A percentile compares a stretch with the other conserved stretches of the same genome.
Evolutionary conservation across 2,797 vertebrate genomes (phyloP).

Genomic region (Tapirus indicus): DNA sequence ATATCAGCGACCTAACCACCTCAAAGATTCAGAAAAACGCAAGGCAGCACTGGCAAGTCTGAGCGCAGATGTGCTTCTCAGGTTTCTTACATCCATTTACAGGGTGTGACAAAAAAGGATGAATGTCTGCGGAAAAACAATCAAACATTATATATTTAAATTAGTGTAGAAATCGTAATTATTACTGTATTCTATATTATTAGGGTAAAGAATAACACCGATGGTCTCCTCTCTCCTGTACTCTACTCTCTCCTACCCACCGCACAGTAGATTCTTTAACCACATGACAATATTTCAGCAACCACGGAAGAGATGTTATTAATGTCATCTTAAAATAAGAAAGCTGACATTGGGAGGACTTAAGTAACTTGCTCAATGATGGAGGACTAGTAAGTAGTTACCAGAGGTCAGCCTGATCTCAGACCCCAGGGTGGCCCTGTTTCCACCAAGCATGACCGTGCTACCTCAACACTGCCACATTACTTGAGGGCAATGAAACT

Average conservation of each 20-base stretch:
- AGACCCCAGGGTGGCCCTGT: rapidly evolving
- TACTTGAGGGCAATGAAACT: not conserved
- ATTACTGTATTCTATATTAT: not conserved
- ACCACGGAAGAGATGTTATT: not conserved
- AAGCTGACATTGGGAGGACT: not conserved
- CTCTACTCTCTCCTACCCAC: not conserved
- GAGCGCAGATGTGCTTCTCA: not conserved
- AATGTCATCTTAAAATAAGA: not conserved
- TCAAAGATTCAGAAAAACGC: not conserved
- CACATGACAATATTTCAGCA: not conserved
- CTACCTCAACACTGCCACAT: not conserved
- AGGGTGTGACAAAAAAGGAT: not conserved
- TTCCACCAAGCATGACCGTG: not conserved
- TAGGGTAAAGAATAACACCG: too few species aligned
- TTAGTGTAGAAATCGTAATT: not conserved
- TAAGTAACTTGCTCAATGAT: not conserved
- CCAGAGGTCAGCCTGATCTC: not conserved
- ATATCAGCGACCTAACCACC: not conserved
- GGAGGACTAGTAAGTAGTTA: not conserved
- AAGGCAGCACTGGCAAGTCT: not conserved
- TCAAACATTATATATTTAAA: not conserved
- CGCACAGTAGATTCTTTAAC: not conserved
- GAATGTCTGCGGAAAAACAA: not conserved
- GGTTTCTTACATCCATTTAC: not conserved
- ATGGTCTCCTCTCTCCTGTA: not conserved